Conservation (phyloP, 2,113 vertebrate genomes). For the Gambusia affinis region DNA sequence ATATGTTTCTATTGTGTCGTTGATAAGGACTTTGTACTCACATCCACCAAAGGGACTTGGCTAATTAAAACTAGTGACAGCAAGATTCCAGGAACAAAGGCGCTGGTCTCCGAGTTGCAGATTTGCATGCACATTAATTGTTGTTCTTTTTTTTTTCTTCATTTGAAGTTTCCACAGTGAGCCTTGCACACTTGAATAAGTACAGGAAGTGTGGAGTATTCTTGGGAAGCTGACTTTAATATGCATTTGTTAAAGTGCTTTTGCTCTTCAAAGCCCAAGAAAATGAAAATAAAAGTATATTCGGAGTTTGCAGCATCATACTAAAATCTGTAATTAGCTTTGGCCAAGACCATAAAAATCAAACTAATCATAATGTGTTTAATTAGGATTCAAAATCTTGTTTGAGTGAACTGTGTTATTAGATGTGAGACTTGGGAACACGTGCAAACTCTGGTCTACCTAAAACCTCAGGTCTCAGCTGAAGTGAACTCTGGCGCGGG, state of each 20-base stretch:
- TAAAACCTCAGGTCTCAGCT: too few species aligned
- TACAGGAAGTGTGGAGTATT: slow-evolving; percentile 2
- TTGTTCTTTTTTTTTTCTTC: slow-evolving; percentile 38
- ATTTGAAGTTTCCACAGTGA: slow-evolving; percentile 45
- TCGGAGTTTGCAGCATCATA: neutral
- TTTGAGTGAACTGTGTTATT: too few species aligned
- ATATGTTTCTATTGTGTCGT: slow-evolving; percentile 66
- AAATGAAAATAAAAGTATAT: too few species aligned
- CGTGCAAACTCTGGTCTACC: too few species aligned
- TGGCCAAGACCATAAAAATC: too few species aligned
- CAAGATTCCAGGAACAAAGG: slow-evolving; percentile 63
- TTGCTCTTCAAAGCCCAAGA: too few species aligned
- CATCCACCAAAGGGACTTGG: slow-evolving; percentile 49
- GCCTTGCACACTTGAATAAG: slow-evolving; percentile 13
- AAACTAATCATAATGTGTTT: too few species aligned
- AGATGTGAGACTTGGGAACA: too few species aligned
- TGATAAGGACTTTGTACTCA: slow-evolving; percentile 73
- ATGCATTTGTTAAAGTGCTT: neutral
- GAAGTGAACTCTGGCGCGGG: too few species aligned
- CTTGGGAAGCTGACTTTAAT: neutral
- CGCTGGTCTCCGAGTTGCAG: slow-evolving; percentile 44
- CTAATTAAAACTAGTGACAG: slow-evolving; percentile 75
- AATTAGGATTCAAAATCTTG: too few species aligned
- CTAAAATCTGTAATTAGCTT: neutral
- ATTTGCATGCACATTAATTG: slow-evolving; percentile 55